These are phyloP conservation scores for Pyrocephalus nanus DNA, from an alignment of 2,797 vertebrate genomes.

Conservation along the genomic window DNA sequence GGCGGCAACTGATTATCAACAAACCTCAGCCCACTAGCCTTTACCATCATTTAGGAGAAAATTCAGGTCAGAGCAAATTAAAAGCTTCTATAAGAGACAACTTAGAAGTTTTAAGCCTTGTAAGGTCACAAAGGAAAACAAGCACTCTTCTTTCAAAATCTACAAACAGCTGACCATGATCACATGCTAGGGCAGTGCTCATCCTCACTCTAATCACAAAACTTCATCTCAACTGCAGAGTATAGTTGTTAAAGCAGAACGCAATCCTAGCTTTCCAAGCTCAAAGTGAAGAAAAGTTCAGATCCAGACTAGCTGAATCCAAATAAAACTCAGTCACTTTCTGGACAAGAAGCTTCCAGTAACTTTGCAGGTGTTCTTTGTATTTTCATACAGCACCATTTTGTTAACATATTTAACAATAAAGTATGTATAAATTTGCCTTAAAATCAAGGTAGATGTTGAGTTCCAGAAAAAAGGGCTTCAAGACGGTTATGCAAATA, in stretches of 20 bases:
- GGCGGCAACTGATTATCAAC: background rate
- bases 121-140: background rate
- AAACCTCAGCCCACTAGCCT: background rate
- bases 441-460: background rate
- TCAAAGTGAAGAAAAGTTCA: background rate
- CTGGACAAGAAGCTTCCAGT: background rate
- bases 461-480: background rate
- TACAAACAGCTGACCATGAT: background rate
- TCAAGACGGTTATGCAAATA: background rate
- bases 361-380: background rate
- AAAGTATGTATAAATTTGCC: background rate
- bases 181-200: background rate
- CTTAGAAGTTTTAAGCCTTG: background rate
- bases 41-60: background rate
- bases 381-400: background rate
- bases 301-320: background rate
- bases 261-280: accelerated
- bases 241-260: background rate
- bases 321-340: background rate
- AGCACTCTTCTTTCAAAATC: background rate
- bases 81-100: background rate
- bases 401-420: background rate
- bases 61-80: background rate
- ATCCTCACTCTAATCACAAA: background rate
- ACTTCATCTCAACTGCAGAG: background rate